Evolutionary conservation across 2,888 invertebrate genomes (phyloP).

Genomic region (Catocala nupta): DNA sequence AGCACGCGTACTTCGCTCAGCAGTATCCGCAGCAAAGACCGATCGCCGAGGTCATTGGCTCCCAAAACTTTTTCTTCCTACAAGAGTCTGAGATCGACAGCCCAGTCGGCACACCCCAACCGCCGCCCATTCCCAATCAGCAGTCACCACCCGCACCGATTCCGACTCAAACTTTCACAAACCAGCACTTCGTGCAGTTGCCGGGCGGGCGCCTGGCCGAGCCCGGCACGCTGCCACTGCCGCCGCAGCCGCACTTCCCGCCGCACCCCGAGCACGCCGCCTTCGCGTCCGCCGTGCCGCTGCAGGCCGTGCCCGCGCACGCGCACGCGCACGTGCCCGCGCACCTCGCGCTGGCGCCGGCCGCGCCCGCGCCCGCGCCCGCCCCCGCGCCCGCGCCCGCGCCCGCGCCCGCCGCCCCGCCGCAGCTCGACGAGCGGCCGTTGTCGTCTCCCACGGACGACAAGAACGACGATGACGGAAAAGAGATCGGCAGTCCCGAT

Average conservation of each 20-base stretch:
- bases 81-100: conserved; percentile 97
- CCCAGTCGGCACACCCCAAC: conserved; percentile 88
- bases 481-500: conserved; percentile 74
- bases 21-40: conserved; percentile 88
- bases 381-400: conserved; percentile 40
- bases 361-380: conserved; percentile 33
- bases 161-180: conserved; percentile 94
- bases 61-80: conserved; percentile 93
- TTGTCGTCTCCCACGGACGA: conserved; percentile 59
- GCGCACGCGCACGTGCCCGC: conserved; percentile 30
- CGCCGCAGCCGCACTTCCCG: conserved; percentile 85
- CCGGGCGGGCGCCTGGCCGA: conserved; percentile 82
- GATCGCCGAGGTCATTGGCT: conserved; percentile 92
- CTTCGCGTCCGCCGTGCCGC: conserved; percentile 73
- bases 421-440: conserved; percentile 53
- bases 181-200: conserved; percentile 90
- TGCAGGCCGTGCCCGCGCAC: conserved; percentile 58
- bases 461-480: conserved; percentile 68
- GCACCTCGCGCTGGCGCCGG: conserved; percentile 49
- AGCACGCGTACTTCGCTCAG: conserved; percentile 88
- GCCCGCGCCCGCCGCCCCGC: conserved; percentile 27
- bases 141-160: conserved; percentile 84
- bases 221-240: conserved; percentile 86
- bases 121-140: conserved; percentile 76
- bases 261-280: conserved; percentile 66